These are phyloP conservation scores for Lophius piscatorius DNA, from an alignment of 2,113 vertebrate species.

Conservation along the genomic window DNA sequence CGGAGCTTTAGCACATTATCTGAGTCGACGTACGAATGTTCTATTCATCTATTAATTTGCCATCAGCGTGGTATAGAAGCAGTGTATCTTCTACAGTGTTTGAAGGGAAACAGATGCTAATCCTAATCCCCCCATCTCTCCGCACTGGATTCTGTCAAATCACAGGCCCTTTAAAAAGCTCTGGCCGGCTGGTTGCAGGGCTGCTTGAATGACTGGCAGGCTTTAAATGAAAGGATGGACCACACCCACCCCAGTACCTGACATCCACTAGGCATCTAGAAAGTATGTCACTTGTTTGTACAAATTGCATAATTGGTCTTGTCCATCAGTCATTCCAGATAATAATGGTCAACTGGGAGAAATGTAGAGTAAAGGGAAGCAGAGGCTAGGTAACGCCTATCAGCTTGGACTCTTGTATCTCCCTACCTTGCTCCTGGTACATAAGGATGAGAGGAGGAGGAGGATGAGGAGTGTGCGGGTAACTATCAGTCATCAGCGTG, in stretches of 20 bases:
- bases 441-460: constrained; percentile 48
- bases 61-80: constrained; percentile 69
- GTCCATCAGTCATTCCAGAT: constrained; percentile 64
- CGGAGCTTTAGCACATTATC: constrained; percentile 76
- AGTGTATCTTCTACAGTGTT: constrained; percentile 72
- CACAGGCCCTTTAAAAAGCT: constrained; percentile 75
- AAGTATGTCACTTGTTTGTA: constrained; percentile 66
- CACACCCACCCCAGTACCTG: constrained; percentile 52
- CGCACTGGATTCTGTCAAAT: constrained; percentile 76
- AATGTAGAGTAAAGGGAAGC: constrained; percentile 19
- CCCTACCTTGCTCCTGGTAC: constrained; percentile 40
- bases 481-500: constrained; percentile 70
- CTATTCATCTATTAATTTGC: constrained; percentile 80
- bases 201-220: constrained; percentile 71
- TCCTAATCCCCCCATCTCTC: constrained; percentile 74
- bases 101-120: constrained; percentile 79
- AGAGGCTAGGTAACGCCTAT: constrained; percentile 31
- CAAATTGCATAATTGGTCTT: constrained; percentile 33
- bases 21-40: constrained; percentile 64
- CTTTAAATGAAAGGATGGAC: constrained; percentile 64
- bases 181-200: constrained; percentile 68
- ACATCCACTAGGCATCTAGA: constrained; percentile 41
- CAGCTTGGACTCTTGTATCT: constrained; percentile 26
- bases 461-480: constrained; percentile 56
- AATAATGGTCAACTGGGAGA: constrained; percentile 61